phyloP scores from a whole-genome alignment of 2,888 invertebrate species.

The Caenorhabditis uteleia region DNA sequence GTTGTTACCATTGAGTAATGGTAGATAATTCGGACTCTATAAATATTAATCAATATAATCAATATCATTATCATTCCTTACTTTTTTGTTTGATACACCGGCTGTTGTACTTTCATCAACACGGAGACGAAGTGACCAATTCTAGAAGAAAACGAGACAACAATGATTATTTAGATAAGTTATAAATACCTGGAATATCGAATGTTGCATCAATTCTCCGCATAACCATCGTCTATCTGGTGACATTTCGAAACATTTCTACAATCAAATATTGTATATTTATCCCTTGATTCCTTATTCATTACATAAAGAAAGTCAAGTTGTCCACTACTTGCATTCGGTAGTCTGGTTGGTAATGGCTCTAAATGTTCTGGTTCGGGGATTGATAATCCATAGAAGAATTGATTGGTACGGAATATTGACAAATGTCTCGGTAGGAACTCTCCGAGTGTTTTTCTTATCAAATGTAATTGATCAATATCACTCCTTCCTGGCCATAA shows the following conservation, averaged over 20 bases:
- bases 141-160: no score
- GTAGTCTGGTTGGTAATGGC: conserved; percentile 85
- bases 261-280: conserved; percentile 8
- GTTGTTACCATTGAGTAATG: conserved; percentile 37
- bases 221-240: conserved; percentile 89
- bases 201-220: conserved; percentile 85
- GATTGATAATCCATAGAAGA: conserved; percentile 87
- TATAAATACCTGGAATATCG: conserved; percentile 90
- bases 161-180: no score
- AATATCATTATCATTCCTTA: neutral
- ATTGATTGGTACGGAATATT: conserved; percentile 93
- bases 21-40: conserved; percentile 39
- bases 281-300: neutral
- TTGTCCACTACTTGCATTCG: conserved; percentile 78
- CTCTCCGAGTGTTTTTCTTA: conserved; percentile 89
- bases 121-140: conserved; percentile 69
- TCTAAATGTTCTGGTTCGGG: conserved; percentile 86
- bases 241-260: conserved; percentile 95
- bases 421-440: conserved; percentile 90
- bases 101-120: conserved; percentile 73
- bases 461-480: conserved; percentile 94
- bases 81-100: conserved; percentile 8
- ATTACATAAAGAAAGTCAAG: conserved; percentile 84
- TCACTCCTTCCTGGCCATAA: conserved; percentile 98
- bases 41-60: neutral